Base-by-base conservation (phyloP, 1,140 invertebrate genomes). In the Araneus ventricosus region DNA sequence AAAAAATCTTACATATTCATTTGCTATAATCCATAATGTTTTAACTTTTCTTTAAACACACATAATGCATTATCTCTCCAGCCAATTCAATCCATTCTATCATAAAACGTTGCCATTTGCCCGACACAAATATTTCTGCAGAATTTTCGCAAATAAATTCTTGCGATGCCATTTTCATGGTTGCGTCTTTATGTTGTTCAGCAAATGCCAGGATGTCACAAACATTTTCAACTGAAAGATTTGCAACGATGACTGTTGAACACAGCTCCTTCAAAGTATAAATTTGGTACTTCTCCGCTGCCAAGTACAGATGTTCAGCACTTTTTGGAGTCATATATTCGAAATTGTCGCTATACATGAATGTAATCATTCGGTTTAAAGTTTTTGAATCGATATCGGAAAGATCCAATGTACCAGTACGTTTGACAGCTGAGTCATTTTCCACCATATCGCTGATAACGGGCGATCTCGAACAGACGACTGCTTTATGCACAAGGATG, bases 71-170 rank as follows among this genome's bases (percentile, higher is more conserved):
- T 1, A 34, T 90, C 34, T 80, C 70, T 6, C 70, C 70, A 22
- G 88, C 88, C 10, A 90, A 37, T 10, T 27, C 17, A 34, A 22
- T n/a, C 24, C n/a, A 30, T 34, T 52, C 57, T 20, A 30, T 30
- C 88, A 90, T 90, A 27, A 90, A 90, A 45, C 27, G 14, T 17
- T 79, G 80, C 88, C 88, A 90, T 14, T 57, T 37, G 0, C 24
- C 52, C 1, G 88, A 90, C 6, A 39, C 5, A 79, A 90, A 90
- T 34, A 90, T 24, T 59, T 90, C 70, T n/a, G 20, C 67, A 0
- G 75, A n/a, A 80, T 90, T 90, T 22, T 90, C 39, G 57, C 70
- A 80, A 37, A 90, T 80, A 57, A 79, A 90, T 24, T 90, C n/a
- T 34, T 80, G 41, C 10, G 39, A 39, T 17, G 34, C 41, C 27